Conservation (phyloP, 2,888 invertebrate genomes). For the Yponomeuta evonymella region DNA sequence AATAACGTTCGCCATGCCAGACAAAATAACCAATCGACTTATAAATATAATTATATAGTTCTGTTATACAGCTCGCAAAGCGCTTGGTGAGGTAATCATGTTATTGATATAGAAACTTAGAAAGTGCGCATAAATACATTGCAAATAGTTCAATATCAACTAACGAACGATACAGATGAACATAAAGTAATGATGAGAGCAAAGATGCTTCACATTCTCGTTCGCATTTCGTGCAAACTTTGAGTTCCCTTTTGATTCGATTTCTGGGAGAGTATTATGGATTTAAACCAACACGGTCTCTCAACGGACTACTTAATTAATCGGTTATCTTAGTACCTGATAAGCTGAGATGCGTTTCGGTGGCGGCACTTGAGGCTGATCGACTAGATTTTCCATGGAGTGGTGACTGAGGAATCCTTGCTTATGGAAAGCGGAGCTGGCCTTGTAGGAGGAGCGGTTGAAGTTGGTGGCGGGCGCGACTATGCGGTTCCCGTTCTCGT, state of each 20-base stretch:
- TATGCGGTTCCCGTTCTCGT: constrained; percentile 78
- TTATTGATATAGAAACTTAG: constrained; percentile 43
- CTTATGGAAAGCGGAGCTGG: constrained; percentile 55
- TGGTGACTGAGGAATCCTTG: constrained; percentile 75
- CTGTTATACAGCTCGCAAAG: constrained; percentile 49
- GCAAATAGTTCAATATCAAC: constrained; percentile 13
- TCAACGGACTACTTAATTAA: too few species aligned
- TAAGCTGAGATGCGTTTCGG: constrained; percentile 72
- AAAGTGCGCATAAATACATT: constrained; percentile 50
- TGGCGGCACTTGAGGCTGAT: constrained; percentile 68
- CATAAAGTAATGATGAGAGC: too few species aligned
- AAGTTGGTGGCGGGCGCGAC: constrained; percentile 69
- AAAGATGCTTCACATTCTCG: too few species aligned
- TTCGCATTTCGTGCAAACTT: too few species aligned
- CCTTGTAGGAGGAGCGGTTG: constrained; percentile 58
- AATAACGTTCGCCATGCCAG: background rate
- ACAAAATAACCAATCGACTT: constrained; percentile 5
- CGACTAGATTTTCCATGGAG: constrained; percentile 83
- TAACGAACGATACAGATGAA: background rate
- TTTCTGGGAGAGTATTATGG: too few species aligned
- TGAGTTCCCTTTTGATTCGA: too few species aligned
- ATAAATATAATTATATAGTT: too few species aligned
- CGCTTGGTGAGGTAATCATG: constrained; percentile 42
- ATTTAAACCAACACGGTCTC: too few species aligned
- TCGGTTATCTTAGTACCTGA: constrained; percentile 54